Evolutionary conservation across 2,888 invertebrate genomes (phyloP), one percentile per base, ranked within the genome.

Genomic region (Stenodera caucasica): DNA sequence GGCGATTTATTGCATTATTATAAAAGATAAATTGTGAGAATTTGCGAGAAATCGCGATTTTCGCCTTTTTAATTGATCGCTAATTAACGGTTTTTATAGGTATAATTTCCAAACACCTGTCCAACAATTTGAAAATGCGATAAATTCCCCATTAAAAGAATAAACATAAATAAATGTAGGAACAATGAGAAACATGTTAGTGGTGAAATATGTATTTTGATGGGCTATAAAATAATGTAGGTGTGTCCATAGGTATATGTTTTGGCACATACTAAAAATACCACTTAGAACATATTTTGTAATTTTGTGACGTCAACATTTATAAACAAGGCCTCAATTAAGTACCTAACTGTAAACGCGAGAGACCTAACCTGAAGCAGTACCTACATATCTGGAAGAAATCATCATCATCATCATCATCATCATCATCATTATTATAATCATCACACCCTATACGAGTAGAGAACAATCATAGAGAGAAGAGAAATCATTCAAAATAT

Each of bases 311-410:
- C 54, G 54, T 57, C 50, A 50, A 33, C 53, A 54, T n/a, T n/a
- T 64, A 65, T 64, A 65, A 65, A 67, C 67, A 65, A 60, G 65
- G 64, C 62, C 60, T 67, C 64, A 67, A 67, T 65, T 67, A 67
- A 65, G 58, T 61, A 60, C 58, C 58, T 67, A 67, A 67, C 67
- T 67, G 67, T 67, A 67, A 67, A 67, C 53, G 35, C 49, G 60
- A 29, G 45, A 55, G 40, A 55, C 37, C 49, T 55, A 55, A 49
- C 55, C 60, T 57, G 53, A 49, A 54, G 40, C 37, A 50, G 53
- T 52, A 33, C 21, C 26, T 50, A 59, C 45, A 33, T 53, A 53
- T 53, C 58, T 54, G 33, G 58, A 53, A 58, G 53, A 58, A 30
- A 33, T 23, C n/a, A n/a, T n/a, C n/a, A n/a, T n/a, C n/a, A n/a